Evolutionary conservation across 2,113 vertebrate genomes (phyloP).

Genomic region (Rhabdornis inornatus): DNA sequence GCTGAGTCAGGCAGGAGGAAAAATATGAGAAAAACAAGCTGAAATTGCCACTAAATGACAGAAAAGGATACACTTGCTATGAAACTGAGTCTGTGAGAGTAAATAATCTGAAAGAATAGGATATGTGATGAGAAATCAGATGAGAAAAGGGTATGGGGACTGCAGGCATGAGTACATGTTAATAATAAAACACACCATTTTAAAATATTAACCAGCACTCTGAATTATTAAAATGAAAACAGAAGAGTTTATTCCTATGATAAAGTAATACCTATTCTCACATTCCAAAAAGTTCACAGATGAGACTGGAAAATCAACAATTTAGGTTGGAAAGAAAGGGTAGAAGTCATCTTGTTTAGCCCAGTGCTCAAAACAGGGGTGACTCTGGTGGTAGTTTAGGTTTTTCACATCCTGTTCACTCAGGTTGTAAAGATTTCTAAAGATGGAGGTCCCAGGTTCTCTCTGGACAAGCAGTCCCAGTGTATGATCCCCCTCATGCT

Average conservation of each 20-base stretch:
- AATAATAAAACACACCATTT: background rate
- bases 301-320: background rate
- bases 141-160: background rate
- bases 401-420: background rate
- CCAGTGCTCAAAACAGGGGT: background rate
- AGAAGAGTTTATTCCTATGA: background rate
- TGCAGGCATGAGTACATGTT: background rate
- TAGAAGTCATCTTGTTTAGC: background rate
- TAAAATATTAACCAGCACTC: slow-evolving; percentile 16
- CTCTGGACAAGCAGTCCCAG: background rate
- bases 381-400: background rate
- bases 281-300: background rate
- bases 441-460: accelerated
- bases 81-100: background rate
- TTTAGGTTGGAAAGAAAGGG: background rate
- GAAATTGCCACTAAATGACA: background rate
- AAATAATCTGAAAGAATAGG: background rate
- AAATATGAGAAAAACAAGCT: background rate
- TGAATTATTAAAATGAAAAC: slow-evolving; percentile 47
- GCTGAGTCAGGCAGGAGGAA: background rate
- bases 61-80: background rate
- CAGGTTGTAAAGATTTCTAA: background rate
- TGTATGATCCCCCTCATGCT: accelerated
- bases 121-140: background rate
- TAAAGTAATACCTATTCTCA: background rate